A percentile compares a stretch with the other conserved stretches of the same genome.
Evolutionary conservation across 2,888 invertebrate genomes (phyloP).

Genomic region (Laothoe populi): DNA sequence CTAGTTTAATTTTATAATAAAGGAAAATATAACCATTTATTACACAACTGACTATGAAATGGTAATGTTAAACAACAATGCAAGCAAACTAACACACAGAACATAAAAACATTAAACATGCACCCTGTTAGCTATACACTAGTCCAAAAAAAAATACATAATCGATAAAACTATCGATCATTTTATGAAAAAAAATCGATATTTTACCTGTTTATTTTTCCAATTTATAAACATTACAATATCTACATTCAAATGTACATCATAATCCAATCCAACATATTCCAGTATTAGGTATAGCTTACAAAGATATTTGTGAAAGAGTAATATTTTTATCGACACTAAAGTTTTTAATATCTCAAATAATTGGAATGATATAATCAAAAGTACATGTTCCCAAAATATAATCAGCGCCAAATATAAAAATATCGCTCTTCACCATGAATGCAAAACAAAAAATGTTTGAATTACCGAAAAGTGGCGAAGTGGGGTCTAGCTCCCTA

Average conservation of each 20-base stretch:
- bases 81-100: conserved; percentile 43
- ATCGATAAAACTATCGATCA: not conserved
- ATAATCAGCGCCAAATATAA: too few relatives aligned
- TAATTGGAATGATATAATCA: too few relatives aligned
- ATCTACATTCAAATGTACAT: too few relatives aligned
- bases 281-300: not conserved
- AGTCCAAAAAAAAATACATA: not conserved
- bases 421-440: conserved; percentile 42
- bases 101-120: conserved; percentile 25
- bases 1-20: too few relatives aligned
- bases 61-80: conserved; percentile 33
- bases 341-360: not conserved
- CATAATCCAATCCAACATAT: not conserved
- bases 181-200: not conserved
- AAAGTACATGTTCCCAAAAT: too few relatives aligned
- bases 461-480: conserved; percentile 80
- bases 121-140: conserved; percentile 3
- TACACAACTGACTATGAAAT: conserved; percentile 29
- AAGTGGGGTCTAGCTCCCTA: conserved; percentile 80
- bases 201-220: not conserved
- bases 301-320: not conserved
- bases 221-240: too few relatives aligned
- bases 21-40: not conserved
- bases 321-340: not conserved
- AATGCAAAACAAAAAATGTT: conserved; percentile 49